Evolutionary conservation across 2,113 vertebrate genomes (phyloP).

Genomic region (Bos indicus): DNA sequence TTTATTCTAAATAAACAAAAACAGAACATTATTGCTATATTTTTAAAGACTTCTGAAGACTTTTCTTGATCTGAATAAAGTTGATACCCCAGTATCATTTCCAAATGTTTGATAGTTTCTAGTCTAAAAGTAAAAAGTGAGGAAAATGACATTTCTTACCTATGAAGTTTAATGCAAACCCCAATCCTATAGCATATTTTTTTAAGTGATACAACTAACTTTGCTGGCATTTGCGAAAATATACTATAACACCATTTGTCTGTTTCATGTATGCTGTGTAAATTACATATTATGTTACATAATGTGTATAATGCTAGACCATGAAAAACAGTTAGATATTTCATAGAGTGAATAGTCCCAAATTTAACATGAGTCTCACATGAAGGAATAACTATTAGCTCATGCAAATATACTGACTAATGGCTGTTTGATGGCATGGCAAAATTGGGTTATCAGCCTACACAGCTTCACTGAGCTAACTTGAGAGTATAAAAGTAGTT

Average conservation of each 20-base stretch:
- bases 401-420: not conserved
- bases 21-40: slow-evolving; percentile 76
- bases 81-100: slow-evolving; percentile 91
- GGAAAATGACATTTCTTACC: slow-evolving; percentile 88
- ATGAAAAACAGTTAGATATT: not conserved
- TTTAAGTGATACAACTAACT: slow-evolving; percentile 76
- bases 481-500: not conserved
- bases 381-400: not conserved
- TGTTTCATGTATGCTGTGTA: not conserved
- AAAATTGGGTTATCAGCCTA: not conserved
- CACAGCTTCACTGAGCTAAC: not conserved
- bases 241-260: not conserved
- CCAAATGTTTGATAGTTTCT: slow-evolving; percentile 92
- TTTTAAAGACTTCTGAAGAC: slow-evolving; percentile 80
- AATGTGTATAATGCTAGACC: not conserved
- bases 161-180: slow-evolving; percentile 79
- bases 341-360: not conserved
- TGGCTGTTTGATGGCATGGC: not conserved
- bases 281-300: not conserved
- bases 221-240: slow-evolving; percentile 76
- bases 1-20: slow-evolving; percentile 23
- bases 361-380: not conserved
- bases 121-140: slow-evolving; percentile 84
- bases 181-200: slow-evolving; percentile 71
- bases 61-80: slow-evolving; percentile 91